These are phyloP conservation scores for Fregata magnificens DNA, from an alignment of 2,113 vertebrate species.

Conservation along the genomic window DNA sequence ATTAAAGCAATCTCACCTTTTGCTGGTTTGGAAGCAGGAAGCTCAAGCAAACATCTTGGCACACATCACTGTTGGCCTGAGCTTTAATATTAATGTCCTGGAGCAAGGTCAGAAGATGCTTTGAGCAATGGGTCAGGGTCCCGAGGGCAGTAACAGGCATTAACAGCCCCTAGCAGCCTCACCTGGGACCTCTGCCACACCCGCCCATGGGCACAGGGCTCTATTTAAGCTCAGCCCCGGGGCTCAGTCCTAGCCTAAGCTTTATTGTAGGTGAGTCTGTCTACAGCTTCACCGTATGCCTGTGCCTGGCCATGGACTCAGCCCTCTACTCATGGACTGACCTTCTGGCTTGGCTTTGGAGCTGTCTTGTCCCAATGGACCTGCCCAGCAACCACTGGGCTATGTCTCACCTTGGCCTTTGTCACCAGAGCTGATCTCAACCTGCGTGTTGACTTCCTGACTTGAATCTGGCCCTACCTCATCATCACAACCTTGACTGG, in stretches of 20 bases:
- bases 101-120: not conserved
- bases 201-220: accelerated
- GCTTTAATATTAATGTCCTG: not conserved
- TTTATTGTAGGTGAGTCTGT: not conserved
- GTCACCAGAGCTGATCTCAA: not conserved
- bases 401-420: too few relatives aligned
- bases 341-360: not conserved
- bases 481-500: not conserved
- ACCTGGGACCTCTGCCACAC: not conserved
- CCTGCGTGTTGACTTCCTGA: not conserved
- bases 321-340: not conserved
- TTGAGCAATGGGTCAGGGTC: not conserved
- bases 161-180: not conserved
- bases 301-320: not conserved
- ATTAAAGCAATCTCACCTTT: accelerated
- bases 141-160: accelerated
- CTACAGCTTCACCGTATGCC: not conserved
- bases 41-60: not conserved
- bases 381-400: too few relatives aligned
- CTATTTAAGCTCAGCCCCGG: not conserved
- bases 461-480: not conserved
- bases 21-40: not conserved
- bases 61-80: not conserved
- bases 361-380: not conserved
- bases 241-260: not conserved